These are phyloP conservation scores for Monopterus albus DNA, from an alignment of 2,113 vertebrate species.

Conservation along the genomic window DNA sequence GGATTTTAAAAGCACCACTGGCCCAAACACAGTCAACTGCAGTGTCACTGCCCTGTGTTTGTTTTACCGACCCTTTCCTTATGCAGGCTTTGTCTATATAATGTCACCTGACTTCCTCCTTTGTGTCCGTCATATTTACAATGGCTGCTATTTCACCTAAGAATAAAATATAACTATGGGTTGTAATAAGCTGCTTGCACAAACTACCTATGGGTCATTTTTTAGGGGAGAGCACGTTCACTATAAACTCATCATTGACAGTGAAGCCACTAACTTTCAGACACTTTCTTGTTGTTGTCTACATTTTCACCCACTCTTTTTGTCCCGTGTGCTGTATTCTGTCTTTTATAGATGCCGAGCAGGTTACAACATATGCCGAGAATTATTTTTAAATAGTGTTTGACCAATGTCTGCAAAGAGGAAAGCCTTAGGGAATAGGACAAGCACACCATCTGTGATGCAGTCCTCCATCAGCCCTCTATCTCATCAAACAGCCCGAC, in stretches of 20 bases:
- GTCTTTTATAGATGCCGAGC: constrained; percentile 12
- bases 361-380: constrained; percentile 47
- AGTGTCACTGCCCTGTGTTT: too few relatives aligned
- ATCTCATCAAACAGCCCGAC: constrained; percentile 34
- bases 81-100: too few relatives aligned
- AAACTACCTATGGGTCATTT: too few relatives aligned
- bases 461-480: constrained; percentile 54
- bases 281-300: background rate
- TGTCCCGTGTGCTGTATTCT: constrained; percentile 3
- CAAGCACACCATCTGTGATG: constrained; percentile 74
- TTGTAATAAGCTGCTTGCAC: too few relatives aligned
- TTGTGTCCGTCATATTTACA: too few relatives aligned
- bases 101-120: too few relatives aligned
- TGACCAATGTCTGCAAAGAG: constrained; percentile 48
- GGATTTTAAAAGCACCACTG: too few relatives aligned
- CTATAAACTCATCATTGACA: constrained; percentile 7
- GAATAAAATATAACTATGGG: too few relatives aligned
- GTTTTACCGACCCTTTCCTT: too few relatives aligned
- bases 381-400: constrained; percentile 63
- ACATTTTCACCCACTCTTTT: background rate
- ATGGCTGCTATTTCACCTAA: too few relatives aligned
- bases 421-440: constrained; percentile 69
- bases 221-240: too few relatives aligned
- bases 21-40: too few relatives aligned
- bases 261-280: background rate